Percentiles rank a stretch among this genome's conserved stretches.
phyloP scores from a whole-genome alignment of 2,888 invertebrate genomes.

The Diplolepis rosae region DNA sequence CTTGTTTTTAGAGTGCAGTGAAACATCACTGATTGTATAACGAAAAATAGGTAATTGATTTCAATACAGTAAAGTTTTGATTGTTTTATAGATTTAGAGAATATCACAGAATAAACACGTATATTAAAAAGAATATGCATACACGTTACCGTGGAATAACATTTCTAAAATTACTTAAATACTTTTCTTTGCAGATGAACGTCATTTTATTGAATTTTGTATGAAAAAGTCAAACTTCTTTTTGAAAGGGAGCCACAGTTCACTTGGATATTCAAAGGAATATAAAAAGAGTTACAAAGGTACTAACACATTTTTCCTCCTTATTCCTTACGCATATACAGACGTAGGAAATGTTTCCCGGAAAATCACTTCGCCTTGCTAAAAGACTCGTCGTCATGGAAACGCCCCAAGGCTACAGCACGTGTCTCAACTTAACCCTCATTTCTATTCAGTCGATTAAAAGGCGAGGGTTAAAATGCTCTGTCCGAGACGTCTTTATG shows the following conservation, averaged over 20 bases:
- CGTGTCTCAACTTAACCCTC: constrained; percentile 23
- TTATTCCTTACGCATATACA: constrained; percentile 11
- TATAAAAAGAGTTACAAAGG: neutral
- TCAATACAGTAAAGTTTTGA: no score
- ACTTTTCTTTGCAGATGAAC: no score
- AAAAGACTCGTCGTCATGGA: constrained; percentile 7
- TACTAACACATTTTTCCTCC: neutral
- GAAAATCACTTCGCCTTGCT: constrained; percentile 13
- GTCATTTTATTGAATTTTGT: neutral
- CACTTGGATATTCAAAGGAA: neutral
- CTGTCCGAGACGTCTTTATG: constrained; percentile 27
- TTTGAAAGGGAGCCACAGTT: neutral
- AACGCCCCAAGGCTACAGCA: neutral
- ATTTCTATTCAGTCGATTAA: constrained; percentile 31
- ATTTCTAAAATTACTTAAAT: no score
- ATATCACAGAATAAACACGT: no score
- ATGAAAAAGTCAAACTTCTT: neutral
- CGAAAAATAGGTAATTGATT: no score
- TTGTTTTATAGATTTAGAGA: no score
- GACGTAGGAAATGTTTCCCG: neutral
- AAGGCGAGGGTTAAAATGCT: neutral
- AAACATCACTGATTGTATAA: no score
- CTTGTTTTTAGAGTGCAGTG: no score
- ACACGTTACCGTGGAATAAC: no score
- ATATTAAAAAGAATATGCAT: no score